Evolutionary conservation across 2,797 vertebrate genomes (phyloP).

Genomic region (Cyclura pinguis): DNA sequence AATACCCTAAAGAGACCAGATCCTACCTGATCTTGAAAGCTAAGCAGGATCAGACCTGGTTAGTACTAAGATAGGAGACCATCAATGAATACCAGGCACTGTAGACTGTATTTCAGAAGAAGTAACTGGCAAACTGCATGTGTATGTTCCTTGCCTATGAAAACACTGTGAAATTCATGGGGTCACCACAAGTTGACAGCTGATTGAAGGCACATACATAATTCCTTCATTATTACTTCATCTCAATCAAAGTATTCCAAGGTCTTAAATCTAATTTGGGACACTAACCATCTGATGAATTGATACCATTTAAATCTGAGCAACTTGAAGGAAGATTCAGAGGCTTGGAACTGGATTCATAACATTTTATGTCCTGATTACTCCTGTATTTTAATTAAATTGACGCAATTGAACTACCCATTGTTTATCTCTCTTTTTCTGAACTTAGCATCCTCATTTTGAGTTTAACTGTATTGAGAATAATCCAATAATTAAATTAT

Average conservation of each 20-base stretch:
- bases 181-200: too few species aligned
- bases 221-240: slow-evolving; percentile 40
- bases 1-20: too few species aligned
- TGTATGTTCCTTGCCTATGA: too few species aligned
- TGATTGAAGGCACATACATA: not conserved
- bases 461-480: slow-evolving; percentile 35
- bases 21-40: too few species aligned
- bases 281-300: slow-evolving; percentile 1
- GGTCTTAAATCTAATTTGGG: slow-evolving; percentile 51
- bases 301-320: slow-evolving; percentile 32
- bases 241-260: slow-evolving; percentile 44
- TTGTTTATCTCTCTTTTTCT: slow-evolving; percentile 22
- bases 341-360: slow-evolving; percentile 33
- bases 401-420: slow-evolving; percentile 45
- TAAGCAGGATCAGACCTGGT: too few species aligned
- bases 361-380: slow-evolving; percentile 42
- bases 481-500: slow-evolving; percentile 46
- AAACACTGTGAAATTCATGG: too few species aligned
- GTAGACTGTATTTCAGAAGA: too few species aligned
- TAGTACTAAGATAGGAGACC: too few species aligned
- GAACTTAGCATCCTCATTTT: slow-evolving; percentile 8
- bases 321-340: slow-evolving; percentile 27
- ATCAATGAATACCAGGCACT: too few species aligned
- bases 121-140: too few species aligned
- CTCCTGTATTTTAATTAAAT: slow-evolving; percentile 44